These are phyloP conservation scores for Hiodon tergisus DNA, from an alignment of 2,113 vertebrate genomes.

Conservation along the genomic window DNA sequence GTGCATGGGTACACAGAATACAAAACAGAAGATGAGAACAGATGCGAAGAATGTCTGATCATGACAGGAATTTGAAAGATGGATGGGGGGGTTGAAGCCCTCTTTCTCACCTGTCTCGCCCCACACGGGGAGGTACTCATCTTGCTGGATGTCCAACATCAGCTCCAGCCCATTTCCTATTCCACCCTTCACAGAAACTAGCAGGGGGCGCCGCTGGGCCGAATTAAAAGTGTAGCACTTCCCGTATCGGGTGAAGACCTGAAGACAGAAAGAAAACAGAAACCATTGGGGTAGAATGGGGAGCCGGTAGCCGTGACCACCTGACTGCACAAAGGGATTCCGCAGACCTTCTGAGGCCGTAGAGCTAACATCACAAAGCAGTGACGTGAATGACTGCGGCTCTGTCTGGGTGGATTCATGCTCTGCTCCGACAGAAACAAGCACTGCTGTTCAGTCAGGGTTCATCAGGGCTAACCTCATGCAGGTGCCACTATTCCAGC, in stretches of 20 bases:
- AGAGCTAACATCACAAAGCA: background rate
- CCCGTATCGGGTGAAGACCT: constrained; percentile 96
- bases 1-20: no score
- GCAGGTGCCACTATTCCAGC: no score
- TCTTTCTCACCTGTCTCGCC: constrained; percentile 82
- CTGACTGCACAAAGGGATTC: no score
- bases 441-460: no score
- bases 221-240: constrained; percentile 98
- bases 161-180: constrained; percentile 95
- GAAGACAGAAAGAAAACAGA: constrained; percentile 25
- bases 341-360: background rate
- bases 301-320: no score
- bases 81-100: background rate
- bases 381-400: no score
- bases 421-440: no score
- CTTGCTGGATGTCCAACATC: constrained; percentile 98
- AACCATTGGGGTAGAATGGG: background rate
- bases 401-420: no score
- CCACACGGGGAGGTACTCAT: constrained; percentile 94
- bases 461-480: no score
- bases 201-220: constrained; percentile 70
- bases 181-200: constrained; percentile 88
- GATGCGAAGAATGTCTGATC: background rate
- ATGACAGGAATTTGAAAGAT: background rate
- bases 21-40: background rate